Evolutionary conservation across 2,797 vertebrate species (phyloP).

Genomic region (Lophotriccus pileatus): DNA sequence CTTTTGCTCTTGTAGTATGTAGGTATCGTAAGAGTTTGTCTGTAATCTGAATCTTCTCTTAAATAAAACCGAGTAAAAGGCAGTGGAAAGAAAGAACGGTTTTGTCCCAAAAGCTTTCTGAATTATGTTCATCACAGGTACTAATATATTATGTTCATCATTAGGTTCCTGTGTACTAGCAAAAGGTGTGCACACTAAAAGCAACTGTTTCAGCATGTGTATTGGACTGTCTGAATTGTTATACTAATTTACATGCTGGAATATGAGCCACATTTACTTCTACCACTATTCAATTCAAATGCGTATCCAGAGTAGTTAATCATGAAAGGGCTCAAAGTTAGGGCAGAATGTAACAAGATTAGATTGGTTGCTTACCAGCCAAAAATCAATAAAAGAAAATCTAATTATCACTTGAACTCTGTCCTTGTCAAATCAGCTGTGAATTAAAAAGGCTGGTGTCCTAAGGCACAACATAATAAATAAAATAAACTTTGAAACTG

Average conservation of each 20-base stretch:
- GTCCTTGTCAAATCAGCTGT: not conserved
- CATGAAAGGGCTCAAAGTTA: not conserved
- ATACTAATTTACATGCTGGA: not conserved
- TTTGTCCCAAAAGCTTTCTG: not conserved
- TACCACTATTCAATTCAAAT: not conserved
- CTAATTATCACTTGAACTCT: slow-evolving; percentile 14
- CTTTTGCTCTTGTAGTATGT: not conserved
- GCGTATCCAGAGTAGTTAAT: not conserved
- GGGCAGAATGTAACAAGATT: slow-evolving; percentile 5
- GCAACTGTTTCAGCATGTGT: not conserved
- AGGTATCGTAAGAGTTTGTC: not conserved
- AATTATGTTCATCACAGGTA: not conserved
- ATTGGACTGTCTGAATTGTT: not conserved
- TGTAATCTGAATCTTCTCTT: not conserved
- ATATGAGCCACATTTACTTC: not conserved
- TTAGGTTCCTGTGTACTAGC: not conserved
- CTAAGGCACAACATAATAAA: not conserved
- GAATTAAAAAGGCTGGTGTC: not conserved
- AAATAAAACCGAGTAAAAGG: not conserved
- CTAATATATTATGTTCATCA: no score
- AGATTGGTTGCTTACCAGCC: not conserved
- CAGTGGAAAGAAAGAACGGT: not conserved
- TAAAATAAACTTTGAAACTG: not conserved
- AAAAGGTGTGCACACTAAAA: not conserved
- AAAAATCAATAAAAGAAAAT: slow-evolving; percentile 16